Evolutionary conservation across 2,113 vertebrate genomes (phyloP), one percentile per base, ranked within the genome.

Genomic region (Embiotoca jacksoni): DNA sequence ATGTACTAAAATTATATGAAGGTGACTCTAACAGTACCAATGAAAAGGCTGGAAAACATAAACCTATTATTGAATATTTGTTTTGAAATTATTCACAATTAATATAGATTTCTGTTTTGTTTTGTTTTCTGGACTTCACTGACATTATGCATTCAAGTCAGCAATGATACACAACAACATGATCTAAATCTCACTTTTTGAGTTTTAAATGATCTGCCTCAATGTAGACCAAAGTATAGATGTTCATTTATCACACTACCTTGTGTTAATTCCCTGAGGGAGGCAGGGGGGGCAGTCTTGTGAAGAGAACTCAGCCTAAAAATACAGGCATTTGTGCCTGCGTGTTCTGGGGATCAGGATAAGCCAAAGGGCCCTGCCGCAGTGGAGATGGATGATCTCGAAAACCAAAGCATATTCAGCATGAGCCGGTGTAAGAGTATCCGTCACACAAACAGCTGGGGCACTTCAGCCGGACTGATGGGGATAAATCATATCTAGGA

Each of bases 371-470:
- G 50, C 78, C 35, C 78, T 70, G 72, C 70, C 53, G 61, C 68
- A 53, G 72, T 54, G 61, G 79, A 86, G 88, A 90, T 78, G 68
- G 80, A 90, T 82, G 73, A 74, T 82, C 57, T 67, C 30, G 52
- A 73, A 80, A 49, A 80, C 71, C 80, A 83, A 84, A 86, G 72
- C 73, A 81, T 88, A 78, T 87, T 89, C 85, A 89, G 87, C 71
- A 87, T 85, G 76, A 89, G 81, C 80, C 61, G 60, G 62, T 83
- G 88, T 83, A 85, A 88, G 89, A 89, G 84, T 89, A 93, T 90
- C 85, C 53, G 33, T 89, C 83, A 86, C 78, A 78, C 80, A 91
- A 91, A 91, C 92, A 95, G 93, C 92, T 94, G 90, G 87, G 83
- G 78, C 78, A 81, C 76, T 83, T 89, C 87, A 80, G 83, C 83